Base-by-base conservation (phyloP, 2,888 invertebrate genomes). In the Bellardia pandia region DNA sequence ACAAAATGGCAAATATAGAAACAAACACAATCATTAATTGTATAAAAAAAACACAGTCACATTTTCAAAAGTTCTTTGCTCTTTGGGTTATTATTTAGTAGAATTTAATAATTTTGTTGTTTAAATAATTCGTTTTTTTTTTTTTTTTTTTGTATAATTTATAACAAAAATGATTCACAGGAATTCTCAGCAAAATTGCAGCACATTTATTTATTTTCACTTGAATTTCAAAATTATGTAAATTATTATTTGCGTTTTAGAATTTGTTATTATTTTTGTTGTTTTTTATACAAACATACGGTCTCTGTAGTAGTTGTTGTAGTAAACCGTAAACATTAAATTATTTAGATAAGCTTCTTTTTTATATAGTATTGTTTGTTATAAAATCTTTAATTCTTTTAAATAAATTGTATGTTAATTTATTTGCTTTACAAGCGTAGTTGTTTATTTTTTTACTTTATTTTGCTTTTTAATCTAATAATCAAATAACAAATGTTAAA, bases 21-120 rank as follows among this genome's bases (percentile, higher is more conserved):
- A 56, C 8, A 40, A 13, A 51, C 5, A 51, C 4, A 6, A 4
- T 6, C 51, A 37, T n/a, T 11, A 58, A 78, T 33, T 33, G 30
- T 78, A 40, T 33, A 64, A 51, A 51, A 23, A 85, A 81, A 76
- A 56, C 76, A 81, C 78, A 81, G 68, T 88, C 83, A 88, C 83
- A 85, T 88, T 85, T 83, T 72, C 76, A 83, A 86, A 72, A 85
- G 85, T 85, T 88, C 85, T 88, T 85, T 85, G 88, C 85, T 71
- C 88, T 85, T 87, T 81, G 42, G 13, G 14, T 51, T 48, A 2
- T 58, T 79, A 3, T 48, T 37, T 72, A 33, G 51, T n/a, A n/a
- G n/a, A 5, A 37, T 37, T 37, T 37, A 37, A 37, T 37, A 37
- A 51, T 74, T 64, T 51, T 66, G 4, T 81, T 53, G n/a, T 33